Evolutionary conservation across 1,140 invertebrate genomes (phyloP), one percentile per base, ranked within the genome.

Genomic region (Heliconius himera): DNA sequence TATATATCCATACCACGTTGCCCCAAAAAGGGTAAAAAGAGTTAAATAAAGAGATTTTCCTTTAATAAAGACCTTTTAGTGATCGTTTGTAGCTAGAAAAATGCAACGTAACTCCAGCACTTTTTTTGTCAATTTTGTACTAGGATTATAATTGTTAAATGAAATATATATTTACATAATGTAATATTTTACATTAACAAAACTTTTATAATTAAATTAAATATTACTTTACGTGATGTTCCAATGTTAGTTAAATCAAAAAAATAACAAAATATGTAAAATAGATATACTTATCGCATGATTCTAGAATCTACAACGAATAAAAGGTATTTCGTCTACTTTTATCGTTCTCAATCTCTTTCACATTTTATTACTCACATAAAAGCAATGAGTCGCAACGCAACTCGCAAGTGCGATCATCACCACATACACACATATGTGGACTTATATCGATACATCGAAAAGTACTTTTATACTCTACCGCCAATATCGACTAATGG

Each of bases 401-500:
- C 16, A 22, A 73, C 66, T 76, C 41, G 41, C 41, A 22, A 73
- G 73, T 76, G 56, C 74, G 54, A 80, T 49, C 51, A 51, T 75
- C 20, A 60, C n/a, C 38, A 49, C 74, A 46, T 46, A 46, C 13
- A 4, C 16, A 46, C 41, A 72, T 72, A 66, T 75, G 41, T 29
- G 77, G 56, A 13, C 66, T 79, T 73, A 79, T 79, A 75, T 66
- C 73, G 78, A 79, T 33, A 60, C 60, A 71, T 46, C 46, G 38
- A 38, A 46, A 72, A 80, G 76, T 80, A 79, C 85, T 82, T 79
- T 81, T 38, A 20, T 77, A 78, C 71, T 78, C 76, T 72, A 72
- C 41, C 73, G 70, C 60, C 82, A 78, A 85, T 83, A 83, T 78
- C 81, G 76, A 84, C 80, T 88, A 88, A 90, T 89, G 81, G 85